Conservation (phyloP, 30 jellyfish, hydroid and myxozoan species). For the Hydra vulgaris region DNA sequence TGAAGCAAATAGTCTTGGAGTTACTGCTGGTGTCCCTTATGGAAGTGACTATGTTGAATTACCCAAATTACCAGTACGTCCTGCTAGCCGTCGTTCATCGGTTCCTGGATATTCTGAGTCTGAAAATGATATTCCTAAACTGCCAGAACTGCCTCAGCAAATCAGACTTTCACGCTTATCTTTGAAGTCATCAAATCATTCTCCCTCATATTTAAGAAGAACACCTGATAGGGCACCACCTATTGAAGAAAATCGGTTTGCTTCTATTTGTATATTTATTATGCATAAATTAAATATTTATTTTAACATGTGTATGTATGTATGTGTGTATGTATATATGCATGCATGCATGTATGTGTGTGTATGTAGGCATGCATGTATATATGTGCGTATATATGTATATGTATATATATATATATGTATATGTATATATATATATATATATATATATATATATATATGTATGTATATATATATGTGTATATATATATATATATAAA, state of each 20-base stretch:
- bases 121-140: conserved; percentile 38
- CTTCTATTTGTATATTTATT: too few relatives aligned
- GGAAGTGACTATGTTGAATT: conserved; percentile 25
- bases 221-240: conserved; percentile 18
- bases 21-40: conserved; percentile 36
- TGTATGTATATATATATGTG: too few relatives aligned
- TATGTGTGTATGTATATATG: too few relatives aligned
- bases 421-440: too few relatives aligned
- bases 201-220: conserved; percentile 42
- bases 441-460: too few relatives aligned
- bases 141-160: conserved; percentile 46
- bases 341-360: too few relatives aligned
- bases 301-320: too few relatives aligned
- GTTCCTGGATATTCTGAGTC: conserved; percentile 34
- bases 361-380: too few relatives aligned
- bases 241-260: not conserved
- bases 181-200: conserved; percentile 38
- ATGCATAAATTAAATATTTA: too few relatives aligned
- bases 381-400: too few relatives aligned
- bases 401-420: too few relatives aligned
- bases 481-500: too few relatives aligned
- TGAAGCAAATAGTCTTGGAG: conserved; percentile 87
- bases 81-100: conserved; percentile 58
- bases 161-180: conserved; percentile 74
- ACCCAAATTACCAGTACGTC: conserved; percentile 41